Percentiles rank a stretch among this genome's conserved stretches.
Evolutionary conservation across 2,888 invertebrate species (phyloP).

Genomic region (Plebejus anna): DNA sequence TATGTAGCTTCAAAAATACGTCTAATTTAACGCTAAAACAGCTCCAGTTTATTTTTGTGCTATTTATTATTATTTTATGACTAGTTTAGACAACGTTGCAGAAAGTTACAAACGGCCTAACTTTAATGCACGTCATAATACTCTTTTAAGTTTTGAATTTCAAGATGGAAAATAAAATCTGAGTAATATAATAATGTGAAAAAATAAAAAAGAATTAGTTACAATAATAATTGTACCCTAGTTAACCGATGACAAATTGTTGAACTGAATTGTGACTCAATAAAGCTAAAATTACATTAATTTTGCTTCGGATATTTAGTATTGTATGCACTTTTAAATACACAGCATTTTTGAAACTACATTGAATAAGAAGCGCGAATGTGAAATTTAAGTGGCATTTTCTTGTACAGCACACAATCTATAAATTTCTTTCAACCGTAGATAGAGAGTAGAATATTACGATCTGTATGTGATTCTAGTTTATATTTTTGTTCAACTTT

Average conservation of each 20-base stretch:
- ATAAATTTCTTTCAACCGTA: conserved; percentile 4
- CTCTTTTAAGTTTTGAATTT: background rate
- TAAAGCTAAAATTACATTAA: background rate
- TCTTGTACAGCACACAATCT: conserved; percentile 13
- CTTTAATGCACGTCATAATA: background rate
- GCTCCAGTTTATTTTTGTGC: background rate
- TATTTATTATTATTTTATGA: background rate
- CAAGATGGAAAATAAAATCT: background rate
- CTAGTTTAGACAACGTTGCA: background rate
- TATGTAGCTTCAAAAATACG: conserved; percentile 11
- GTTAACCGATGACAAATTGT: too few relatives aligned
- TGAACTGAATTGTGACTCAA: background rate
- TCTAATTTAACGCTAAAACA: background rate
- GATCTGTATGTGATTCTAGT: background rate
- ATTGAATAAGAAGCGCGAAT: background rate
- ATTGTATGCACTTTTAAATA: background rate
- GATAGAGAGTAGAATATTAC: background rate
- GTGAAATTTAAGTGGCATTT: conserved; percentile 22
- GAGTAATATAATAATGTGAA: background rate
- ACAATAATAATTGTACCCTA: background rate
- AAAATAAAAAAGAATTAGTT: background rate
- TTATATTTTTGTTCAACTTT: conserved; percentile 28
- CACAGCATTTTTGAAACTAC: conserved; percentile 22
- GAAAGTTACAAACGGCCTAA: background rate
- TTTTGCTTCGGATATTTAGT: background rate